Evolutionary conservation across 2,113 vertebrate genomes (phyloP), one percentile per base, ranked within the genome.

Genomic region (Anser cygnoides): DNA sequence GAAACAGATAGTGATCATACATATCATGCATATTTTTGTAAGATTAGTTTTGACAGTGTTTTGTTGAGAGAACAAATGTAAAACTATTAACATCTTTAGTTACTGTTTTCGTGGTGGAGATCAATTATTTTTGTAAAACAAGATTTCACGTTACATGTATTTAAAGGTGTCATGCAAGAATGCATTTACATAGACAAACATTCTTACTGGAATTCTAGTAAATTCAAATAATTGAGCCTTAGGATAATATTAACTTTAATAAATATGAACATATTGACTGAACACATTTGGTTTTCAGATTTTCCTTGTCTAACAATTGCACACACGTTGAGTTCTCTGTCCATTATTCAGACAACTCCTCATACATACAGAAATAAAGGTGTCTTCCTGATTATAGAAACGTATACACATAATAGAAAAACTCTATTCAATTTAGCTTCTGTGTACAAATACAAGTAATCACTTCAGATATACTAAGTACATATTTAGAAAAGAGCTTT

Each of bases 201-300:
- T 86, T 91, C 92, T 73, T 91, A 65, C 86, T 75, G 54, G 35
- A 83, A 88, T 13, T 62, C 55, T 54, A 71, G 73, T 54, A 93
- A 84, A 77, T 33, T 89, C 44, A 84, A 91, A n/a, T 82, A 91
- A 95, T 54, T 84, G 78, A 96, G 84, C 41, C 68, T 91, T 65
- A 72, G 72, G 57, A 79, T 89, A 59, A 66, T 22, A 92, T 54
- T 94, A 94, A 92, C 67, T 95, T 91, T 93, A 94, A 93, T 93
- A 96, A 96, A 95, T 23, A 86, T 52, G 19, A 44, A 59, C 43
- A 68, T 78, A 44, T 77, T 50, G 61, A 54, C 11, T 10, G 73
- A 89, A n/a, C 20, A n/a, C 25, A 22, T 88, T 87, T 46, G 67
- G 22, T 80, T 95, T 66, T 77, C 68, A 91, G 33, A 29, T 79